Evolutionary conservation across 2,113 vertebrate genomes (phyloP), one percentile per base, ranked within the genome.

Genomic region (Aptenodytes forsteri): DNA sequence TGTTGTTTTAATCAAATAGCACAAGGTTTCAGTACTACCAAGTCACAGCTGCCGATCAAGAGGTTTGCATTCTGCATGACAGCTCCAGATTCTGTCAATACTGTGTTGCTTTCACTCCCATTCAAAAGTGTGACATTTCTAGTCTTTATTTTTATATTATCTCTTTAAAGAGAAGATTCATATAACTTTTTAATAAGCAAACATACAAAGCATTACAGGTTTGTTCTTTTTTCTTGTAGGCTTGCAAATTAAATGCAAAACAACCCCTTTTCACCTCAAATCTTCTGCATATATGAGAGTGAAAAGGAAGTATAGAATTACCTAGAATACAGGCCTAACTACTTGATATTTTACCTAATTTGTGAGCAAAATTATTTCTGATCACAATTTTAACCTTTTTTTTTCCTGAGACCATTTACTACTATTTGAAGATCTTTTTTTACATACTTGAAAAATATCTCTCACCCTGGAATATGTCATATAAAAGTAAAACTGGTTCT

Each of bases 1-100:
- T 87, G 59, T 89, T 94, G 55, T 94, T 95, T 93, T 95, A 95
- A 93, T 95, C 88, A 96, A 93, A 87, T 78, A 81, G 42, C n/a
- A 58, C 55, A 75, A 91, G 64, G 69, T 80, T 67, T 72, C 49
- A 29, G 16, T 82, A 81, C 90, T 91, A 40, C 59, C 21, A 61
- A 67, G 29, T 46, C 84, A 87, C 40, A 87, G 75, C 76, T 94
- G 80, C 75, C 81, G 78, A 18, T 82, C 65, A 89, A 77, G 46
- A 79, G 38, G 29, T 84, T 81, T 65, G 34, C 15, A 72, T 73
- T 90, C 61, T 70, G n/a, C 27, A 32, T 62, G 44, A 78, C 65
- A 92, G 58, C 44, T 89, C 66, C 26, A 82, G 20, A 32, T 54
- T 90, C 19, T 8, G 52, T 71, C n/a, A 47, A 4, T 61, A 5